These are phyloP conservation scores for Otus scops DNA, from an alignment of 2,797 vertebrate species.

Conservation along the genomic window DNA sequence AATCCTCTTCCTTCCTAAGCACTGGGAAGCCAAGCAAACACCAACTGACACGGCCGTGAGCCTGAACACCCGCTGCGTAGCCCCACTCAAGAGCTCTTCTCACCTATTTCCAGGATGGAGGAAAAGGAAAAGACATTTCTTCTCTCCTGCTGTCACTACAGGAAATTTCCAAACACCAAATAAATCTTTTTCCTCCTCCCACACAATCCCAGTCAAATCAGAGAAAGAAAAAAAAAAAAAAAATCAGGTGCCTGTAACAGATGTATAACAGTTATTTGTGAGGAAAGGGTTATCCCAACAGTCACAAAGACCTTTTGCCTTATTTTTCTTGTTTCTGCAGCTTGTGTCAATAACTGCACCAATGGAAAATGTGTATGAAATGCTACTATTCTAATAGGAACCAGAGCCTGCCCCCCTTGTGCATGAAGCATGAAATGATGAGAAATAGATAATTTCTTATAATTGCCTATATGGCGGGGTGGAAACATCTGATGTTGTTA, in stretches of 20 bases:
- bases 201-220: not conserved
- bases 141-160: not conserved
- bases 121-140: not conserved
- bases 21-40: not conserved
- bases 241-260: not conserved
- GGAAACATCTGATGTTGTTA: not conserved
- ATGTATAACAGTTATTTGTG: not conserved
- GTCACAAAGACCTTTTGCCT: not conserved
- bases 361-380: not conserved
- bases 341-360: not conserved
- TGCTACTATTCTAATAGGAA: not conserved
- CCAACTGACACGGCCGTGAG: fast-evolving
- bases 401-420: not conserved
- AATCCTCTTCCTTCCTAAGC: not conserved
- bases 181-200: not conserved
- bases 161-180: not conserved
- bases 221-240: not conserved
- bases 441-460: not conserved
- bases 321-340: not conserved
- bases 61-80: fast-evolving
- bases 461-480: not conserved
- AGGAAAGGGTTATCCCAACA: not conserved
- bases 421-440: not conserved
- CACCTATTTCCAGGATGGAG: not conserved
- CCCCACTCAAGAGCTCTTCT: not conserved